phyloP scores from a whole-genome alignment of 2,113 vertebrate genomes.

The Chunga burmeisteri region DNA sequence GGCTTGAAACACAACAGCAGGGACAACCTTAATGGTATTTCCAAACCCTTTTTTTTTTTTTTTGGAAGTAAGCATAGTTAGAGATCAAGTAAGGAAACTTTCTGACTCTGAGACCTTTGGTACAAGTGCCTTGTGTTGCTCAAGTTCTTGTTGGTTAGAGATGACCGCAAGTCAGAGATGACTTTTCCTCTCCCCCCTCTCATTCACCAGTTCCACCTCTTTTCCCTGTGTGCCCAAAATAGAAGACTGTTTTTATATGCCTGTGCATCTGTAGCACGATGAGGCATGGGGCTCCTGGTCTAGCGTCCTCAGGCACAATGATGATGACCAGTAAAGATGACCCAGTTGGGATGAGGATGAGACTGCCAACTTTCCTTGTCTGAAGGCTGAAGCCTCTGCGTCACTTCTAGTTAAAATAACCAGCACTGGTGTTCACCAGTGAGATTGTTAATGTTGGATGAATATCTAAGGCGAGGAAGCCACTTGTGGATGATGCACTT shows the following conservation, averaged over 20 bases:
- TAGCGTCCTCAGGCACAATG: not conserved
- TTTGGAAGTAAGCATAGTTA: not conserved
- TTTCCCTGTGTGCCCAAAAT: not conserved
- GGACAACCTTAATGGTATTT: not conserved
- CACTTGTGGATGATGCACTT: not conserved
- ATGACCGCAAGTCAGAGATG: not conserved
- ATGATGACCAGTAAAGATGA: not conserved
- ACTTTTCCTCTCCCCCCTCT: not conserved
- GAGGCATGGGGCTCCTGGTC: not conserved
- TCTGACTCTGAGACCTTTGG: not conserved
- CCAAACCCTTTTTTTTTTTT: not conserved
- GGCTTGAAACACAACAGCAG: not conserved
- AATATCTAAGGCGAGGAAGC: not conserved
- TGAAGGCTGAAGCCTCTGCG: not conserved
- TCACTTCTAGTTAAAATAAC: not conserved
- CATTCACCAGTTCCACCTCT: not conserved
- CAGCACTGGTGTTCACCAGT: accelerated
- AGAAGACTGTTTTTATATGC: not conserved
- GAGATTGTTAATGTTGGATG: not conserved
- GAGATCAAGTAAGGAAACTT: not conserved
- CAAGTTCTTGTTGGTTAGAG: not conserved
- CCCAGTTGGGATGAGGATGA: not conserved
- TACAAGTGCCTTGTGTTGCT: not conserved
- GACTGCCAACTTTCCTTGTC: not conserved
- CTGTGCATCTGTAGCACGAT: not conserved